These are phyloP conservation scores for Doris montereyensis DNA, from an alignment of 2,888 invertebrate genomes.

Conservation along the genomic window DNA sequence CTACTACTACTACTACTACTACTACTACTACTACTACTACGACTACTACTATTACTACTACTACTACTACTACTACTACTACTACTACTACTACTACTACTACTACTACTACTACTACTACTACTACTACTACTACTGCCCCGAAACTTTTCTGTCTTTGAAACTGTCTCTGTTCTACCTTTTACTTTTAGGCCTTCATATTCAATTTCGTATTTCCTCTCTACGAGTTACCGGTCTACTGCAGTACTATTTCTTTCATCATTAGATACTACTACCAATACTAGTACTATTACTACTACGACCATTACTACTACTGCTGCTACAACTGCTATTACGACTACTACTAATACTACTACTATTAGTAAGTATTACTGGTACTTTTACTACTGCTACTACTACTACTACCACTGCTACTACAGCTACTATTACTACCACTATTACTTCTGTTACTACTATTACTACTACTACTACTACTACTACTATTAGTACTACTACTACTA, in stretches of 20 bases:
- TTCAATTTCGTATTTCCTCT: too few relatives aligned
- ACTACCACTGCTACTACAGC: constrained; percentile 19
- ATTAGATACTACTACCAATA: not conserved
- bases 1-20: constrained; percentile 29
- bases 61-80: constrained; percentile 40
- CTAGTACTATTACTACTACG: not conserved
- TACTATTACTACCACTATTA: constrained; percentile 10
- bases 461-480: constrained; percentile 18
- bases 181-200: too few relatives aligned
- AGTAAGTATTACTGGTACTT: not conserved
- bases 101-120: constrained; percentile 38
- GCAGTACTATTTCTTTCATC: not conserved
- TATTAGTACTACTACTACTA: constrained; percentile 20
- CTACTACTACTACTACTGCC: constrained; percentile 11
- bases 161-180: too few relatives aligned
- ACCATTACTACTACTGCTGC: not conserved
- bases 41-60: constrained; percentile 37
- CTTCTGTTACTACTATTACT: constrained; percentile 18
- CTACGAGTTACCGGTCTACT: too few relatives aligned
- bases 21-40: constrained; percentile 31
- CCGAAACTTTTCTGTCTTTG: too few relatives aligned
- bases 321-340: not conserved
- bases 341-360: not conserved
- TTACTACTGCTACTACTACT: constrained; percentile 18
- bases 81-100: constrained; percentile 35